phyloP scores from a whole-genome alignment of 1,140 invertebrate species.

The Drosophila micromelanica region DNA sequence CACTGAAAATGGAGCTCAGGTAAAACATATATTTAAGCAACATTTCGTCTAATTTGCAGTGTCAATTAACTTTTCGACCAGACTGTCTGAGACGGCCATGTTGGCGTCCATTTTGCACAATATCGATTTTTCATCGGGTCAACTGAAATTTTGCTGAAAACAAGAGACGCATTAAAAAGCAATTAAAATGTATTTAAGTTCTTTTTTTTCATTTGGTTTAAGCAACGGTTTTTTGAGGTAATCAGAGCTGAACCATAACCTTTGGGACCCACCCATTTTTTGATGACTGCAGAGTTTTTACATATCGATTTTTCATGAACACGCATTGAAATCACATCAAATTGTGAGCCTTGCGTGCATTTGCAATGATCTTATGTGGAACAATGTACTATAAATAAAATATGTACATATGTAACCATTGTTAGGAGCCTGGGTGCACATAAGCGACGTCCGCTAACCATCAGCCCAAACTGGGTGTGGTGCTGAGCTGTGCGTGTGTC shows the following conservation, averaged over 20 bases:
- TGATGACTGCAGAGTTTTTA: conserved; percentile 16
- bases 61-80: conserved; percentile 32
- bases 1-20: conserved; percentile 84
- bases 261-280: conserved; percentile 33
- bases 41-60: conserved; percentile 32
- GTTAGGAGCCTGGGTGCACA: neutral
- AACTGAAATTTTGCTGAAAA: conserved; percentile 47
- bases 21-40: conserved; percentile 39
- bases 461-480: conserved; percentile 64
- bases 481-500: conserved; percentile 57
- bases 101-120: conserved; percentile 82
- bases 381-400: conserved; percentile 56
- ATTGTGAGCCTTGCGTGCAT: conserved; percentile 41
- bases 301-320: conserved; percentile 62
- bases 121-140: conserved; percentile 80
- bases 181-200: neutral
- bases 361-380: conserved; percentile 22
- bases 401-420: conserved; percentile 3
- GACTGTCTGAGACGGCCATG: conserved; percentile 70
- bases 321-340: conserved; percentile 17
- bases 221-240: neutral
- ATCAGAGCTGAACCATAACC: neutral
- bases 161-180: conserved; percentile 24
- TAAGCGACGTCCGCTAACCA: neutral
- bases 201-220: neutral